Evolutionary conservation across 2,888 invertebrate genomes (phyloP).

Genomic region (Iphiclides podalirius): DNA sequence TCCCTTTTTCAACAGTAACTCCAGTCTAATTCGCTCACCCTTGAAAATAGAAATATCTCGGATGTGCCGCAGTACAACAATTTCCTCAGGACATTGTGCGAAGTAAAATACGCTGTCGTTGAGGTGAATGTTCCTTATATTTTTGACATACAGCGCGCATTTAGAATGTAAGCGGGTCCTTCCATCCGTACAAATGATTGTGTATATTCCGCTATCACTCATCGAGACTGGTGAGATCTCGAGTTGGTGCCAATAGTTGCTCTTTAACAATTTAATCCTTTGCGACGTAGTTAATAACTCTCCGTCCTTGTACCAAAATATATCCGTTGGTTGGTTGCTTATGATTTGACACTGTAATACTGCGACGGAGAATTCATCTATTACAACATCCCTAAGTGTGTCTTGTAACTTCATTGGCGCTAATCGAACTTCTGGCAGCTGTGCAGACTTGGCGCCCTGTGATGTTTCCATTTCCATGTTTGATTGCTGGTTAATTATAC

Average conservation of each 20-base stretch:
- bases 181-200: conserved; percentile 28
- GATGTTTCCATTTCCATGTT: too few species aligned
- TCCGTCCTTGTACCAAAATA: conserved; percentile 41
- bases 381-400: conserved; percentile 32
- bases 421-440: not conserved
- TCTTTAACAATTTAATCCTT: conserved; percentile 28
- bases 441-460: too few species aligned
- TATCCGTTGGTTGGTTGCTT: conserved; percentile 25
- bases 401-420: conserved; percentile 30
- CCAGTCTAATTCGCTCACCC: conserved; percentile 32
- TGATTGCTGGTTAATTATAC: too few species aligned
- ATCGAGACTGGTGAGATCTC: conserved; percentile 29
- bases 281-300: conserved; percentile 22
- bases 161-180: conserved; percentile 27
- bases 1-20: conserved; percentile 27
- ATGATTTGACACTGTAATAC: conserved; percentile 35
- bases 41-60: conserved; percentile 26
- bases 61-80: conserved; percentile 29
- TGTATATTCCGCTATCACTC: conserved; percentile 38
- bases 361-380: conserved; percentile 29
- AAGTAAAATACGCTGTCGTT: conserved; percentile 23
- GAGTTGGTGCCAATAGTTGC: conserved; percentile 31
- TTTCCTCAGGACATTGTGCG: conserved; percentile 13
- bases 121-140: conserved; percentile 16
- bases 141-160: conserved; percentile 33